A percentile compares a stretch with the other conserved stretches of the same genome.
Evolutionary conservation across 2,888 invertebrate genomes (phyloP).

Genomic region (Sympetrum striolatum): DNA sequence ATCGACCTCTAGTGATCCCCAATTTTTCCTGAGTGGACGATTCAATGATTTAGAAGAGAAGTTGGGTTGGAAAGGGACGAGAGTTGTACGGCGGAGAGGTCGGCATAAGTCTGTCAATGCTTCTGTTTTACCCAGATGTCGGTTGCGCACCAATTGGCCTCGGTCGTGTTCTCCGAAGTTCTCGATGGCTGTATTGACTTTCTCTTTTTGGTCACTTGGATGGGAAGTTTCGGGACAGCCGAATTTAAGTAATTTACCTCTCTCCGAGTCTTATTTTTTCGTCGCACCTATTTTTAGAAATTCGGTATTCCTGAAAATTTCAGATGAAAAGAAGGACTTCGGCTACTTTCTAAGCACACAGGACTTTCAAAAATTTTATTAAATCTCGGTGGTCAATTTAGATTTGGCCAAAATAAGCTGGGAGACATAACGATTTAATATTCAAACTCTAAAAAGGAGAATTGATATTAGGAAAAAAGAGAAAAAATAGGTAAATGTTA

Average conservation of each 20-base stretch:
- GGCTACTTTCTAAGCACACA: no score
- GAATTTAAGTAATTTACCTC: background rate
- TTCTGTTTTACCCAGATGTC: background rate
- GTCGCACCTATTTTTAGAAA: background rate
- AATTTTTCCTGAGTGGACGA: background rate
- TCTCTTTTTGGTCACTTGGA: background rate
- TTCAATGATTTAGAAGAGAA: background rate
- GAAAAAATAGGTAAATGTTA: no score
- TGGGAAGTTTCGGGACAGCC: background rate
- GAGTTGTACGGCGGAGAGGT: background rate
- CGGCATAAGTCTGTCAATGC: background rate
- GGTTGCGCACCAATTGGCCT: background rate
- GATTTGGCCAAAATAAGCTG: no score
- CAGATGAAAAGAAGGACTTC: no score
- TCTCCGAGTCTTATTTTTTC: background rate
- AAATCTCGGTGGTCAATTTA: no score
- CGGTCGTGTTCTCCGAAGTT: background rate
- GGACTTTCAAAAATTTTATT: no score
- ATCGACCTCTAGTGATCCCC: background rate
- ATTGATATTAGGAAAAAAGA: no score
- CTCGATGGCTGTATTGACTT: background rate
- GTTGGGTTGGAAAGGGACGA: background rate
- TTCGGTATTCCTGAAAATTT: no score
- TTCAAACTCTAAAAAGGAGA: no score
- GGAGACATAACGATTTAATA: no score